Base-by-base conservation (phyloP, 2,888 invertebrate genomes). In the Heliconius ethilla region DNA sequence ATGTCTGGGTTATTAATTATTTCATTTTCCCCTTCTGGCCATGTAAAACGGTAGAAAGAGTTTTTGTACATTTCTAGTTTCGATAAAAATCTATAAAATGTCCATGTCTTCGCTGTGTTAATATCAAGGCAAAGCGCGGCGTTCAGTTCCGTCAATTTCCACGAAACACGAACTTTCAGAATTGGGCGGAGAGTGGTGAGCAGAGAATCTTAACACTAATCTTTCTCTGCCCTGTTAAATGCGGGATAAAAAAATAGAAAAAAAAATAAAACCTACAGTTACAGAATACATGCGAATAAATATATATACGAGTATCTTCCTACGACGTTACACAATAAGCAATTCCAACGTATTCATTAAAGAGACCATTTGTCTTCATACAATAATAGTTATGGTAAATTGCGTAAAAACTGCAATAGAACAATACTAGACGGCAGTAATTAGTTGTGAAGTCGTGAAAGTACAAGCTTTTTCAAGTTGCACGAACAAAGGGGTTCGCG, bases 391-490 rank as follows among this genome's bases (percentile, higher is more conserved):
- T 62, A 69, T 67, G 3, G 45, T 25, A 66, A 65, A 72, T 81
- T 81, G 78, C 80, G 76, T 81, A 81, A 81, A 81, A 77, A 77
- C 62, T 75, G 75, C 80, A 77, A 78, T 74, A 77, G 59, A 75
- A 81, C 81, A 80, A 78, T 77, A 78, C 70, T 33, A 63, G 59
- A 74, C 27, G 75, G 18, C 74, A 67, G 83, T 86, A 88, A 90
- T 89, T 89, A 89, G 85, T 83, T 79, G 80, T 82, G 77, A 84
- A 87, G 84, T 86, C 88, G 92, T 88, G 92, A 93, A 93, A 92
- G 92, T 90, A 87, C 84, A 88, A 29, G 85, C 87, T 91, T 91
- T 83, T 86, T 85, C 84, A 83, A 85, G 82, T 82, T 79, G 83
- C 83, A 77, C 72, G 83, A 87, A 90, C 89, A 90, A 89, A 89